phyloP scores from a whole-genome alignment of 1,140 invertebrate genomes.

The Ectropis grisescens region DNA sequence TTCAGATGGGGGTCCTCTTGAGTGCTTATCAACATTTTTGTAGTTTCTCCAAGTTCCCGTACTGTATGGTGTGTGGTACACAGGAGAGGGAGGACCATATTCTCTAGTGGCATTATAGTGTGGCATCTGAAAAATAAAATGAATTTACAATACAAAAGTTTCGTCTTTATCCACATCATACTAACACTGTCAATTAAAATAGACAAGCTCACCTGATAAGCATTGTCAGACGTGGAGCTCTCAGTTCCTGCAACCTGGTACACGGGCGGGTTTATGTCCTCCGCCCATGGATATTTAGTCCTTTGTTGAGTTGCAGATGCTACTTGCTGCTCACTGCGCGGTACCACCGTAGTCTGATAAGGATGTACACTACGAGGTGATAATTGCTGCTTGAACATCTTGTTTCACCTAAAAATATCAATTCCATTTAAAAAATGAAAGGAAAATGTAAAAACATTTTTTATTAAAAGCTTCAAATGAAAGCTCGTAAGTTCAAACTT shows the following conservation, averaged over 20 bases:
- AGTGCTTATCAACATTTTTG: slow-evolving; percentile 35
- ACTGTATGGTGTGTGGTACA: slow-evolving; percentile 57
- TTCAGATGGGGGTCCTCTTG: slow-evolving; percentile 17
- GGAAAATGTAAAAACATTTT: neutral
- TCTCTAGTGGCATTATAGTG: slow-evolving; percentile 46
- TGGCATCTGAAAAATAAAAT: slow-evolving; percentile 37
- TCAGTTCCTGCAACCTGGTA: slow-evolving; percentile 57
- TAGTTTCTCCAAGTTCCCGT: slow-evolving; percentile 39
- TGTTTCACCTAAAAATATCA: slow-evolving; percentile 1
- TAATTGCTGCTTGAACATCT: slow-evolving; percentile 65
- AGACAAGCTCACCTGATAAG: slow-evolving; percentile 56
- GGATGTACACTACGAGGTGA: slow-evolving; percentile 58
- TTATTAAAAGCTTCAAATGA: neutral
- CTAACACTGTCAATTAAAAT: too few species aligned
- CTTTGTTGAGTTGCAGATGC: slow-evolving; percentile 53
- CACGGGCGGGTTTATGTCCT: slow-evolving; percentile 44
- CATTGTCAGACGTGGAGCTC: slow-evolving; percentile 60
- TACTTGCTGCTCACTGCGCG: slow-evolving; percentile 57
- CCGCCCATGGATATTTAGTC: slow-evolving; percentile 61
- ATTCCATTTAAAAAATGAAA: neutral
- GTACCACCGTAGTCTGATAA: slow-evolving; percentile 63
- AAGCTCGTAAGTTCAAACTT: neutral
- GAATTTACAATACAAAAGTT: neutral
- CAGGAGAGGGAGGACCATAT: slow-evolving; percentile 49
- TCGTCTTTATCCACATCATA: too few species aligned